Base-by-base conservation (phyloP, 1,140 invertebrate genomes). In the Chironomus striatipennis region DNA sequence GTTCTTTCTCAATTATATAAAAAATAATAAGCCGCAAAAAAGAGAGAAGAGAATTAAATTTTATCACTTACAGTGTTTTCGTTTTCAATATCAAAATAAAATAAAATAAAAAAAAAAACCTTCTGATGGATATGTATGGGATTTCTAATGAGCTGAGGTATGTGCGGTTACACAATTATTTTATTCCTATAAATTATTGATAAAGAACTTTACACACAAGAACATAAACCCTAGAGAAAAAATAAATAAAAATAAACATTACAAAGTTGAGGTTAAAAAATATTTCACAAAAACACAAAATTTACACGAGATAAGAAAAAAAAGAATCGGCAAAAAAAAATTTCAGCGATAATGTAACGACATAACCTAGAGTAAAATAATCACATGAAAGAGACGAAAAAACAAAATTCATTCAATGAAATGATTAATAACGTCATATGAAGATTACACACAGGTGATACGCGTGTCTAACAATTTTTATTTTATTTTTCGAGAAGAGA, bases 41-140 rank as follows among this genome's bases (percentile, higher is more conserved):
- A 57, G 47, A 57, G 24, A 57, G 47, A 15, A 57, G 47, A n/a
- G 47, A 57, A n/a, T 12, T 12, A 15, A n/a, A 57, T 12, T n/a
- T n/a, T 57, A 57, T 57, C 47, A 57, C n/a, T 57, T 15, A 57
- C 12, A 15, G 9, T 57, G 47, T 57, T 34, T 34, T 34, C 24
- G 5, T 34, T 34, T 34, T 34, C 24, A 34, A 34, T 34, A 34
- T 34, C 24, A 34, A n/a, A n/a, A n/a, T n/a, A n/a, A n/a, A n/a
- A n/a, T n/a, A n/a, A n/a, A n/a, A n/a, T n/a, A n/a, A n/a, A n/a
- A n/a, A n/a, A n/a, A n/a, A n/a, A n/a, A n/a, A n/a, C n/a, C n/a
- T n/a, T n/a, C n/a, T n/a, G n/a, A n/a, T n/a, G n/a, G 47, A 57
- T 57, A 57, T 57, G 47, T n/a, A 57, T n/a, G 47, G 47, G 47